Evolutionary conservation across 2,888 invertebrate species (phyloP), one percentile per base, ranked within the genome.

Genomic region (Boloria selene): DNA sequence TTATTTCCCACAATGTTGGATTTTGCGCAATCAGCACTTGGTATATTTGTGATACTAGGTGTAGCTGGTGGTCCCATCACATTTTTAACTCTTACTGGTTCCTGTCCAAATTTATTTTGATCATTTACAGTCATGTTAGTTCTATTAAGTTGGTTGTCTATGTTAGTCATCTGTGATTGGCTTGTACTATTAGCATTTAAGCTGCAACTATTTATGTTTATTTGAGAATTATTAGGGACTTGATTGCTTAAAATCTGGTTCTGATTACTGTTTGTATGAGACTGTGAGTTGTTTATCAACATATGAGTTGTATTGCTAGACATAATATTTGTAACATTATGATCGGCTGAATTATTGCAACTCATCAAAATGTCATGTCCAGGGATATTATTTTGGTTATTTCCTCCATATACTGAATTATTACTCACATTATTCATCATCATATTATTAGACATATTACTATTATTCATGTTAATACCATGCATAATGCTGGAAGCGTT

Each of bases 361-460:
- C 83, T 84, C 90, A 92, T 87, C 70, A 92, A 73, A 79, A 92
- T 85, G 38, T 92, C 92, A 71, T 92, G 91, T 18, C 83, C 82
- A 47, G 81, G 71, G 73, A 90, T 79, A 71, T 83, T 88, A 67
- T 79, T 87, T 75, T 87, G 89, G 58, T 77, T 74, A 62, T 76
- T 81, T 18, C 80, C 31, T 38, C 87, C 87, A 61, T 89, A 92
- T 77, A 90, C 84, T 42, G 79, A 75, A 59, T 75, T 85, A 66
- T 79, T 90, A 70, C 81, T 88, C 22, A 85, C 83, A 65, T 83
- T 81, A 70, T 84, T 87, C 79, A 90, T 84, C 84, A 90, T 88
- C 83, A 89, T 87, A 71, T 86, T 90, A 73, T 83, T 90, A 7
- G 85, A 74, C 72, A 89, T 81, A 70, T 79, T 88, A 1, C 85